phyloP scores from a whole-genome alignment of 2,888 invertebrate genomes.

The Toxonevra muliebris region DNA sequence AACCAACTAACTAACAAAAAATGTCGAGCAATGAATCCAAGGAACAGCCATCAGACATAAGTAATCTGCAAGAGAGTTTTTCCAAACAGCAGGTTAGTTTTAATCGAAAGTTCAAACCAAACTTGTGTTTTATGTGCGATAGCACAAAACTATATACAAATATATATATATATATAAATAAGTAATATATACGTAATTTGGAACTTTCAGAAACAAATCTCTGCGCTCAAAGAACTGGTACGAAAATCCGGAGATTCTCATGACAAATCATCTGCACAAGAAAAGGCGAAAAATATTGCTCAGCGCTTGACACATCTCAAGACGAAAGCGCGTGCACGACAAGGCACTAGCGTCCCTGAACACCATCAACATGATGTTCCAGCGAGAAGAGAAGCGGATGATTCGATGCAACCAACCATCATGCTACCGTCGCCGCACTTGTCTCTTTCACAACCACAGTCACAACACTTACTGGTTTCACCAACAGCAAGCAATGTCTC shows the following conservation, averaged over 20 bases:
- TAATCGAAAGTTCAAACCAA: neutral
- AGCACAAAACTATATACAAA: neutral
- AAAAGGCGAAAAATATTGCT: conserved; percentile 58
- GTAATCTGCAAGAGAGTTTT: conserved; percentile 49
- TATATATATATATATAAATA: conserved; percentile 12
- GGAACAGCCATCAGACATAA: conserved; percentile 41
- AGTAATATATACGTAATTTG: too few species aligned
- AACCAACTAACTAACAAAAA: conserved; percentile 11
- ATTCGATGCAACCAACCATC: neutral
- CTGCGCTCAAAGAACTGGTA: conserved; percentile 56
- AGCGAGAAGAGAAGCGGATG: too few species aligned
- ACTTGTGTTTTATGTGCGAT: neutral
- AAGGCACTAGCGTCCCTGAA: conserved; percentile 29
- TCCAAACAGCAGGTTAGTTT: conserved; percentile 49
- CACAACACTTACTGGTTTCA: neutral
- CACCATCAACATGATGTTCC: neutral
- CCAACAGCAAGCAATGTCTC: neutral
- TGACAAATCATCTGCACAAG: conserved; percentile 54
- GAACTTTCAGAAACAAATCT: conserved; percentile 58
- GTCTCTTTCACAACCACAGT: neutral
- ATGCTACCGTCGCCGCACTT: neutral
- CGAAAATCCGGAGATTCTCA: conserved; percentile 55
- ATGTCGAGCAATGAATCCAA: conserved; percentile 24
- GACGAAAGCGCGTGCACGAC: conserved; percentile 53
- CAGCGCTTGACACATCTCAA: conserved; percentile 54